Evolutionary conservation across 1,140 invertebrate species (phyloP).

Genomic region (silkworm (Bombyx mori)): DNA sequence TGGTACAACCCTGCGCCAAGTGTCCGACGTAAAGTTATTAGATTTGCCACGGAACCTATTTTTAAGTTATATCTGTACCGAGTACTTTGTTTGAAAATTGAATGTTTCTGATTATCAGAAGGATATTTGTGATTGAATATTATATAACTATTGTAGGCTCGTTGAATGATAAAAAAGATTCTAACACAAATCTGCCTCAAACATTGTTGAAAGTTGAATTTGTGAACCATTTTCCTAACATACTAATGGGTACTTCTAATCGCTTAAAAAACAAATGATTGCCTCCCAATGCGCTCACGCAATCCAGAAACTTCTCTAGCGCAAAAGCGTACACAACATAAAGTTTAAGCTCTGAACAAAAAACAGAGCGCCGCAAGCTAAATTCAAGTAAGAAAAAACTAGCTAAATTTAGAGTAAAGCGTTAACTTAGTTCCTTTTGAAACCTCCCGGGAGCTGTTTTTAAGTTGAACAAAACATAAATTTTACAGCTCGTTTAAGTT

Average conservation of each 20-base stretch:
- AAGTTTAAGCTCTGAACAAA: constrained; percentile 26
- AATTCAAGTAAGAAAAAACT: constrained; percentile 36
- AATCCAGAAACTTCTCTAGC: background rate
- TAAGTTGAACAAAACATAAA: constrained; percentile 56
- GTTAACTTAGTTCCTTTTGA: constrained; percentile 46
- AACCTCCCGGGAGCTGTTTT: constrained; percentile 54
- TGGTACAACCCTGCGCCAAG: constrained; percentile 38
- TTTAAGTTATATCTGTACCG: constrained; percentile 5
- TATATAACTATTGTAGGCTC: no score
- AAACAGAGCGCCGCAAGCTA: constrained; percentile 23
- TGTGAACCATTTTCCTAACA: no score
- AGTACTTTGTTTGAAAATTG: no score
- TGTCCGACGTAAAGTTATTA: constrained; percentile 33
- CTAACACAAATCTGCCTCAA: no score
- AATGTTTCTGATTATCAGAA: no score
- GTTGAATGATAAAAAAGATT: no score
- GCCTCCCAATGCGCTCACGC: no score
- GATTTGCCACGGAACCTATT: constrained; percentile 35
- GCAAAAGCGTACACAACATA: constrained; percentile 15
- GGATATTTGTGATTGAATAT: no score
- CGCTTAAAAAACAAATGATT: no score
- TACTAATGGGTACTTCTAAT: no score
- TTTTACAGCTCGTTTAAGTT: constrained; percentile 58
- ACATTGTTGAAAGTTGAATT: no score
- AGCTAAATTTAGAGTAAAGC: constrained; percentile 39